Base-by-base conservation (phyloP, 2,888 invertebrate species). In the Eudasyphora cyanicolor region DNA sequence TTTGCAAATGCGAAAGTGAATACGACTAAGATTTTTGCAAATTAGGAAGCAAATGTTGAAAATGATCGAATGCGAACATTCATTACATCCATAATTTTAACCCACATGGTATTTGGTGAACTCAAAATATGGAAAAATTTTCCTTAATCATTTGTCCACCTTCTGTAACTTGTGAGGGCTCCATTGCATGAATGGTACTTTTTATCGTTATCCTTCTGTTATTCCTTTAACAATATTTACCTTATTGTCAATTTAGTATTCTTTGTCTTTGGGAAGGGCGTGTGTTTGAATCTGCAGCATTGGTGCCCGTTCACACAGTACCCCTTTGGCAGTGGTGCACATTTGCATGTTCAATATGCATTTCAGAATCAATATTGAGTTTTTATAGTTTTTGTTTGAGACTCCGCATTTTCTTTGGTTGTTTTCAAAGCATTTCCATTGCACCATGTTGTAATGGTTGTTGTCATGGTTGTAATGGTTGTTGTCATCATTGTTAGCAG, bases 311-410 rank as follows among this genome's bases (percentile, higher is more conserved):
- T 24, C 27, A 8, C 10, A 14, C 27, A 14, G 24, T 57, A 24
- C 27, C 6, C 51, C 29, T 60, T 82, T 77, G 74, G n/a, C n/a
- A n/a, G n/a, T 77, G 27, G 60, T 75, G 78, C 75, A 79, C 62
- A 82, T 78, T 78, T 79, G 64, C 57, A 71, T 71, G 29, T 60
- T 64, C 62, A 57, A 73, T 67, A 42, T 74, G 51, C 69, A 70
- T 69, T 75, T 42, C 67, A 67, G 35, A 79, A 79, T 79, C 75
- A 70, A 69, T 69, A 74, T 73, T 73, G 38, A 5, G 19, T 67
- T 42, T 57, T n/a, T n/a, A n/a, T n/a, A n/a, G n/a, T n/a, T n/a
- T n/a, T n/a, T n/a, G n/a, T n/a, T n/a, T n/a, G n/a, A n/a, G n/a
- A n/a, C 35, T 54, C 27, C 32, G 19, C 14, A 29, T n/a, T n/a